These are phyloP conservation scores for Thysanoteuthis rhombus DNA, from an alignment of 2,888 invertebrate genomes.

Conservation along the genomic window DNA sequence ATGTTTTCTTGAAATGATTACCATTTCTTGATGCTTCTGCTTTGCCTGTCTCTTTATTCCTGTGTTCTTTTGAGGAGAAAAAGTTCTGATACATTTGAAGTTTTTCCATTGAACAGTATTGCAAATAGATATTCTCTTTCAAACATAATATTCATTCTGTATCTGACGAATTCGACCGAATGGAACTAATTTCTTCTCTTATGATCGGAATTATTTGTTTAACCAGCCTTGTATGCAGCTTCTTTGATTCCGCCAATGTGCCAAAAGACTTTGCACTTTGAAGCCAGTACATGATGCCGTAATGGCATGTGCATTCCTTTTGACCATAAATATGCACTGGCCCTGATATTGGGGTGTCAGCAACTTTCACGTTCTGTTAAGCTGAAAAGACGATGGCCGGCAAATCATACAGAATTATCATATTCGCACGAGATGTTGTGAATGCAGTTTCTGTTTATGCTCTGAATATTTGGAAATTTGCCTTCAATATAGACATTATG, in stretches of 20 bases:
- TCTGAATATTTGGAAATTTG: neutral
- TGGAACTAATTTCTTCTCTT: neutral
- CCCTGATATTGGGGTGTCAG: neutral
- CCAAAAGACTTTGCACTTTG: neutral
- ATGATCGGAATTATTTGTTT: neutral
- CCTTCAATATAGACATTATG: neutral
- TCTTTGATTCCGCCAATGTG: neutral
- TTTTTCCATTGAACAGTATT: no score
- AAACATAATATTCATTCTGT: neutral
- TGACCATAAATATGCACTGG: neutral
- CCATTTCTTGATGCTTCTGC: no score
- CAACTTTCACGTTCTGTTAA: neutral
- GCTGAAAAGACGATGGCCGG: neutral
- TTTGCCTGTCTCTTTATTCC: no score
- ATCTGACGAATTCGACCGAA: neutral
- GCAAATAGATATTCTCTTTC: no score
- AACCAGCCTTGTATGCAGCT: neutral
- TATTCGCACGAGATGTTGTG: neutral
- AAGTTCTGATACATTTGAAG: no score
- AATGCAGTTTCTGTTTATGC: neutral
- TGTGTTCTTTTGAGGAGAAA: no score
- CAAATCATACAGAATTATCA: neutral
- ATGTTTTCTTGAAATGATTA: no score
- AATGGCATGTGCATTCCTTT: no score
- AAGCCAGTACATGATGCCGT: no score